Base-by-base conservation (phyloP, 1,140 invertebrate species). In the Octopus bimaculoides region DNA sequence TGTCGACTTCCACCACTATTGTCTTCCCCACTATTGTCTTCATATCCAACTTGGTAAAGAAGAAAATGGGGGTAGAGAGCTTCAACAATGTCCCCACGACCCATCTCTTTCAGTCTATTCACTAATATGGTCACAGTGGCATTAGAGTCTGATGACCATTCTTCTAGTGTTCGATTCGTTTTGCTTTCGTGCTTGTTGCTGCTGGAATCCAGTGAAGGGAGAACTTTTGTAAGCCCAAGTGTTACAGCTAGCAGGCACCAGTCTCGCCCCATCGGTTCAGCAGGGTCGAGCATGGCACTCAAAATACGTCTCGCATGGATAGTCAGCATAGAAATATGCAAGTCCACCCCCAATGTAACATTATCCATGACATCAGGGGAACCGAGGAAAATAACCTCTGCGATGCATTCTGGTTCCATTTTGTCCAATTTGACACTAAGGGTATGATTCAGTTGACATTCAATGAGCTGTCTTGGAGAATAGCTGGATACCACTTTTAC, bases 241-340 rank as follows among this genome's bases (percentile, higher is more conserved):
- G 93, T 91, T 1, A 96, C 93, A 5, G 95, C 95, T 54, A 96
- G 88, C 78, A 96, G 91, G 87, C 94, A 95, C 95, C 95, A 96
- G 87, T 96, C 95, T 82, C 93, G 91, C 12, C 95, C 95, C 86
- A 95, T 93, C 4, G 92, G 91, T 87, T 96, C 94, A 8, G 93
- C 92, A 1, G 94, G 94, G 90, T 96, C 95, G 14, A 96, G 89
- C 78, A 95, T 88, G 52, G 92, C 89, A 78, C 93, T 93, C 17
- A 91, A 82, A 61, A 86, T 81, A 80, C 91, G 90, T 52, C 91
- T 86, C 1, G 91, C 88, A 76, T 92, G 88, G n/a, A 92, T 85
- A 12, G 91, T 88, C 52, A 93, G 85, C 81, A 91, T 89, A 10
- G 90, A 90, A 41, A 92, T 90, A 77, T 91, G 90, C 5, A 93